These are phyloP conservation scores for Porites lutea DNA, from an alignment of 64 coral and sea anemone genomes.

Conservation along the genomic window DNA sequence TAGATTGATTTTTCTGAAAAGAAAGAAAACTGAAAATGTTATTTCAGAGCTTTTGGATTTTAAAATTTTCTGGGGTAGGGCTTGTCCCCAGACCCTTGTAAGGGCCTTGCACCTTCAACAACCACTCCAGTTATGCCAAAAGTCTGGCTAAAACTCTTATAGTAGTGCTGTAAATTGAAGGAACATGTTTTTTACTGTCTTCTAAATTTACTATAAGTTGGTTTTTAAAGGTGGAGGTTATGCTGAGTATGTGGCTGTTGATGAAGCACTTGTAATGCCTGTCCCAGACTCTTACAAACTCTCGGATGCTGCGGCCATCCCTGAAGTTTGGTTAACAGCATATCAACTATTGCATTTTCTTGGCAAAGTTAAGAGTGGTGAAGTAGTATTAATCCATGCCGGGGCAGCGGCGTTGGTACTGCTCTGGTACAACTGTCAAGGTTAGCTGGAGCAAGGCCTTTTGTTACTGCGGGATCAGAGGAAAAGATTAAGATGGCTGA, in stretches of 20 bases:
- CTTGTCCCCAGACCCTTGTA: no score
- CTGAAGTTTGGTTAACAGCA: slow-evolving; percentile 96
- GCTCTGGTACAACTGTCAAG: slow-evolving; percentile 76
- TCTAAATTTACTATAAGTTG: no score
- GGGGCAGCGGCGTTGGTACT: slow-evolving; percentile 97
- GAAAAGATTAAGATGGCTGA: slow-evolving; percentile 78
- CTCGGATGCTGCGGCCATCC: slow-evolving; percentile 87
- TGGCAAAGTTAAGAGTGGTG: slow-evolving; percentile 65
- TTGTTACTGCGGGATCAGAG: slow-evolving; percentile 87
- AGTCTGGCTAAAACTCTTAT: no score
- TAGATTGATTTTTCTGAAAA: no score
- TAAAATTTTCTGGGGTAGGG: no score
- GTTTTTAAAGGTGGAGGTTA: slow-evolving; percentile 86
- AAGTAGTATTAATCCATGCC: slow-evolving; percentile 89
- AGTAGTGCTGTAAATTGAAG: no score
- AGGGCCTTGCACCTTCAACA: no score
- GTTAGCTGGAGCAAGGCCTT: slow-evolving; percentile 72
- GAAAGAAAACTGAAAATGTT: no score
- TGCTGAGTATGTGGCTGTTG: slow-evolving; percentile 88
- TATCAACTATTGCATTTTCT: slow-evolving; percentile 88
- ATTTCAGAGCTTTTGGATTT: no score
- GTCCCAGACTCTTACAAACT: slow-evolving; percentile 52
- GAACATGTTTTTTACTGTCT: no score
- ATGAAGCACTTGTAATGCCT: slow-evolving; percentile 88
- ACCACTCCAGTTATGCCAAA: no score